phyloP scores from a whole-genome alignment of 2,113 vertebrate genomes.

The Poecile atricapillus region DNA sequence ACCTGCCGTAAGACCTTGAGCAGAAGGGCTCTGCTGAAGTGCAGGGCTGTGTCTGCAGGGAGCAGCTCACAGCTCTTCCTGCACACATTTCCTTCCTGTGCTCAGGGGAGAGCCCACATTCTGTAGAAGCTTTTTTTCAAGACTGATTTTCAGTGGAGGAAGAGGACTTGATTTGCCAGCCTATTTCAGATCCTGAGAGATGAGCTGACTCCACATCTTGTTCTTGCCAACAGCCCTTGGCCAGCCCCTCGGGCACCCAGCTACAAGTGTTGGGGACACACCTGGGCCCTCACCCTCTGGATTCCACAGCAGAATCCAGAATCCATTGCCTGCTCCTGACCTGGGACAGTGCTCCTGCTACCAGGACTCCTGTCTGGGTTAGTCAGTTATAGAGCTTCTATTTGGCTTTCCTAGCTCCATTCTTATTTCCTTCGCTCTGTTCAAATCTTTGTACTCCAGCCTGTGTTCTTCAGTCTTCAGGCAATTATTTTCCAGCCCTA shows the following conservation, averaged over 20 bases:
- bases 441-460: background rate
- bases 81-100: background rate
- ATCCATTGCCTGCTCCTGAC: background rate
- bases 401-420: background rate
- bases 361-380: background rate
- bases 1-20: background rate
- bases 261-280: accelerated
- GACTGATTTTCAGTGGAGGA: background rate
- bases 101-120: background rate
- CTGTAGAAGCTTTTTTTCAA: background rate
- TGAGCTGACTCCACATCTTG: background rate
- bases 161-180: background rate
- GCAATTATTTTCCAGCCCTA: background rate
- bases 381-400: background rate
- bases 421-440: background rate
- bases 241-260: background rate
- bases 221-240: background rate
- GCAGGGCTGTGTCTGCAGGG: background rate
- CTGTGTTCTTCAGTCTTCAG: background rate
- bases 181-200: background rate
- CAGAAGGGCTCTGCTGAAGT: background rate
- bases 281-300: background rate
- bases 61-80: background rate
- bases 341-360: background rate
- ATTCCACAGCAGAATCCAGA: no score